Evolutionary conservation across 2,113 vertebrate genomes (phyloP), one percentile per base, ranked within the genome.

Genomic region (Eublepharis macularius): DNA sequence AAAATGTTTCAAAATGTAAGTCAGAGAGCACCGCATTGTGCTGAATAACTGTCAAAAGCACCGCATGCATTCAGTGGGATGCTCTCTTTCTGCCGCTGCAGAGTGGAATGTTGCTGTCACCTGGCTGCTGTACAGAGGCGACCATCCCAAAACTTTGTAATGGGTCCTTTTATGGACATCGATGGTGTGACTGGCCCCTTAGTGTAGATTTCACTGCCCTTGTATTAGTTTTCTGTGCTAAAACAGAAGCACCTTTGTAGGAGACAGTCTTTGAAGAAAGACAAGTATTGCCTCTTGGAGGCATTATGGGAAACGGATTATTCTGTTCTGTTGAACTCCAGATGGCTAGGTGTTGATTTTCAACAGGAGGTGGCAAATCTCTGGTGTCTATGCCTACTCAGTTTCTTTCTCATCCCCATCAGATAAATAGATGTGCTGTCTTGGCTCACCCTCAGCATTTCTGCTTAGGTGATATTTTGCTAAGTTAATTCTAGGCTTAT

Each of bases 1-100:
- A 97, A 96, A 90, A 98, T 98, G 97, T 98, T 99, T 94, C 98
- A 98, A 88, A 97, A 99, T 14, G 99, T 99, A 93, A 98, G 98
- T 92, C 16, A 39, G 79, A 14, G 74, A 54, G 32, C 0, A 9
- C 32, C 1, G 0, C 0, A 0, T 36, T 9, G 6, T 26, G 6
- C 0, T 0, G 51, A 2, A 0, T 1, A 0, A 36, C 11, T 1
- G 41, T 0, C 9, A 60, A 16, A 11, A 6, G 5, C 7, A 8
- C 10, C 0, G 43, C 29, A 0, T 39, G 39, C 4, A 19, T 72
- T 41, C 51, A 43, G 26, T 24, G 4, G 51, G 17, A 32, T 13
- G 10, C 17, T 24, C 60, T 4, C 6, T 32, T 73, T 39, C 8
- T 69, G 34, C 11, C 16, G 6, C 34, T 12, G 16, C 2, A 39